A percentile compares a stretch with the other conserved stretches of the same genome.
Evolutionary conservation across 2,113 vertebrate genomes (phyloP).

Genomic region (Hippoglossus stenolepis): DNA sequence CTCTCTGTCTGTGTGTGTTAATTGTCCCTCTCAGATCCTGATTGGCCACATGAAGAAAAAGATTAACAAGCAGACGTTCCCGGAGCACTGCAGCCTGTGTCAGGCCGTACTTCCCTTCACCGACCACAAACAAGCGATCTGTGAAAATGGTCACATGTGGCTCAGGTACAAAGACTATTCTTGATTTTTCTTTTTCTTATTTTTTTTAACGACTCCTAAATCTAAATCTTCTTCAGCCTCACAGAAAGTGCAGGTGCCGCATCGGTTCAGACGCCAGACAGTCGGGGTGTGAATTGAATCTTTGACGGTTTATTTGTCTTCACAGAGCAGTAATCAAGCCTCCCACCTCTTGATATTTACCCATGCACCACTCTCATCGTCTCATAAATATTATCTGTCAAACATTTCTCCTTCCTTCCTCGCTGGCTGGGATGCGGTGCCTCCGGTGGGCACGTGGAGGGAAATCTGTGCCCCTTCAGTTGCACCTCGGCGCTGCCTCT

Average conservation of each 20-base stretch:
- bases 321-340: slow-evolving; percentile 64
- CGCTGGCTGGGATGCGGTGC: slow-evolving; percentile 23
- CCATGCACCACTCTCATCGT: slow-evolving; percentile 45
- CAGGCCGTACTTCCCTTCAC: slow-evolving; percentile 93
- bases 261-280: slow-evolving; percentile 11
- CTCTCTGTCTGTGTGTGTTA: slow-evolving; percentile 1
- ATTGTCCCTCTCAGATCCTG: slow-evolving; percentile 86
- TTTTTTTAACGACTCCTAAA: not conserved
- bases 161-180: slow-evolving; percentile 84
- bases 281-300: slow-evolving; percentile 45
- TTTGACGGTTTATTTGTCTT: slow-evolving; percentile 69
- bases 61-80: slow-evolving; percentile 96
- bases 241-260: not conserved
- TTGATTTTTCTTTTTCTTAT: not conserved
- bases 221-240: slow-evolving; percentile 21
- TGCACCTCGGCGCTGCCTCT: slow-evolving; percentile 40
- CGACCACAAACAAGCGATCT: slow-evolving; percentile 88
- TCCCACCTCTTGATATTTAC: slow-evolving; percentile 77
- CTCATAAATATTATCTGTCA: slow-evolving; percentile 58
- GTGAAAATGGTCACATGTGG: slow-evolving; percentile 95
- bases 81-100: slow-evolving; percentile 93
- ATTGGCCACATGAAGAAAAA: slow-evolving; percentile 97
- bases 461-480: slow-evolving; percentile 47
- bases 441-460: slow-evolving; percentile 60
- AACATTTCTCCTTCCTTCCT: slow-evolving; percentile 33